Base-by-base conservation (phyloP, 2,797 vertebrate genomes). In the Buceros bicornis region DNA sequence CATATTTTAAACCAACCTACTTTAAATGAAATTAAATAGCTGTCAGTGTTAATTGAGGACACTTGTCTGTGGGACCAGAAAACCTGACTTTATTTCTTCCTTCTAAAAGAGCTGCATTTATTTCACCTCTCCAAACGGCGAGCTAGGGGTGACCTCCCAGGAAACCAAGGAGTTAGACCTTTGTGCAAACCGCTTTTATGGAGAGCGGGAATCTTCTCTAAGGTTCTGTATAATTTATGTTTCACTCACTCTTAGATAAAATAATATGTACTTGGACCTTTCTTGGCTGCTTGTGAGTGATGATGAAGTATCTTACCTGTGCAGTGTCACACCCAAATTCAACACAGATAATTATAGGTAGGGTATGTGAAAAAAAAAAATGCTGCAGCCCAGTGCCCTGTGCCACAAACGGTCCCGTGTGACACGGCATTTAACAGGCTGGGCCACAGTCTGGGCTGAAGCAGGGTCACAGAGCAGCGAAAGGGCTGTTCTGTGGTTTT, bases 1-100 rank as follows among this genome's bases (percentile, higher is more conserved):
- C 81, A 29, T 90, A 45, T 90, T 97, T 96, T 95, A 93, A 97
- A 85, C 56, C 66, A 96, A 88, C 72, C 74, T 90, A 94, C 72
- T 96, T 94, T 94, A 97, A 96, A 93, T 94, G 71, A 95, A 96
- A 97, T 97, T 94, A 96, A 95, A 96, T 89, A 95, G 74, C 80
- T 95, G 77, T 37, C 76, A 84, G 66, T 95, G 84, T 94, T 94
- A 96, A 90, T 77, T 93, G 94, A 96, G 93, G 89, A 95, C 95
- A 80, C 89, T 96, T 57, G 29, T 73, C 66, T 25, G 31, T 71
- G 61, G 67, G 87, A 90, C 22, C 4, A 61, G 58, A 91, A 65
- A 61, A 47, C 11, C 22, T 56, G 29, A 70, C 78, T 89, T 92
- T 47, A 51, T 67, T 86, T 95, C n/a, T 93, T 84, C 12, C 31